Evolutionary conservation across 2,888 invertebrate genomes (phyloP).

Genomic region (Chelonus formosanus): DNA sequence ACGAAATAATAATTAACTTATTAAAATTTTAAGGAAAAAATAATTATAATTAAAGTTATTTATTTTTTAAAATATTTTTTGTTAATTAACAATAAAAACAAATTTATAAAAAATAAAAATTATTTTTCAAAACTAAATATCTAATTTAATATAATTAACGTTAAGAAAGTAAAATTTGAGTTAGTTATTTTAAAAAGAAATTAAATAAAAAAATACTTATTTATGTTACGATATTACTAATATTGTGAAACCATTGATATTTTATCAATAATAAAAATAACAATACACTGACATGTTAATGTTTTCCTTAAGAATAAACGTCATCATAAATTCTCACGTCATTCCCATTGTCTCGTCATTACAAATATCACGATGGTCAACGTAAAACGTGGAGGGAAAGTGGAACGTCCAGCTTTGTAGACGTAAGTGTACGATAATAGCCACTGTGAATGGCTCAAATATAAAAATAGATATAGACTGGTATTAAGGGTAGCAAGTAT

Average conservation of each 20-base stretch:
- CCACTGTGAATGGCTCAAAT: conserved; percentile 21
- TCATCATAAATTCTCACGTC: conserved; percentile 13
- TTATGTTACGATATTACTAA: not conserved
- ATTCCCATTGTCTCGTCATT: conserved; percentile 11
- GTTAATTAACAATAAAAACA: too few relatives aligned
- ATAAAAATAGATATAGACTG: conserved; percentile 18
- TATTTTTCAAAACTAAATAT: too few relatives aligned
- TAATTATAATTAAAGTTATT: too few relatives aligned
- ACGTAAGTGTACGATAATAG: conserved; percentile 21
- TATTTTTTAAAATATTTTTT: too few relatives aligned
- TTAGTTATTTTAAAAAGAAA: too few relatives aligned
- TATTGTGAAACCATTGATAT: too few relatives aligned
- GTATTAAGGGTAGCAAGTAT: not conserved
- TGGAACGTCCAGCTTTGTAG: conserved; percentile 15
- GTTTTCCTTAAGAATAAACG: not conserved
- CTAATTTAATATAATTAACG: too few relatives aligned
- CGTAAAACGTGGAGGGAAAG: conserved; percentile 4
- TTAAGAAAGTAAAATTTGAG: too few relatives aligned
- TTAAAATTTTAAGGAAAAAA: too few relatives aligned
- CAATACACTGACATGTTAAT: not conserved
- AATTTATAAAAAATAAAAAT: too few relatives aligned
- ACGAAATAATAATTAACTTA: too few relatives aligned
- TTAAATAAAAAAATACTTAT: not conserved
- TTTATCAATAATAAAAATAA: too few relatives aligned
- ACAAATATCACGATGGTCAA: conserved; percentile 8